A percentile compares a stretch with the other conserved stretches of the same genome.
phyloP scores from a whole-genome alignment of 2,888 invertebrate genomes.

The Mermis nigrescens region DNA sequence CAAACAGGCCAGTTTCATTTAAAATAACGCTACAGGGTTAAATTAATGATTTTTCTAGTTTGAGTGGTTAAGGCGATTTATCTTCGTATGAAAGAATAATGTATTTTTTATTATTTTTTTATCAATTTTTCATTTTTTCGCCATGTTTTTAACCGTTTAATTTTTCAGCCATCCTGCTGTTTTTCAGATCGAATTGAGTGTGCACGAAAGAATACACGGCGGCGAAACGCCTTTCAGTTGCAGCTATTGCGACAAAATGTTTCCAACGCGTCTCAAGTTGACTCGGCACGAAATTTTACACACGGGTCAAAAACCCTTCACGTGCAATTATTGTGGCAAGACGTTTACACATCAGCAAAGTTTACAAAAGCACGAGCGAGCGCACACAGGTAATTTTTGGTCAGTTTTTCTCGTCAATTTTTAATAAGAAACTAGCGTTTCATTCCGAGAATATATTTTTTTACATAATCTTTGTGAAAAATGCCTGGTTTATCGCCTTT shows the following conservation, averaged over 20 bases:
- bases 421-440: no score
- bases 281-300: neutral
- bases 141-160: neutral
- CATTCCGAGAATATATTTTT: no score
- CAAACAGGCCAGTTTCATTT: no score
- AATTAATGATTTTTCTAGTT: neutral
- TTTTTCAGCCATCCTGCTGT: neutral
- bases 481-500: no score
- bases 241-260: neutral
- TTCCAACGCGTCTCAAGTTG: neutral
- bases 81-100: neutral
- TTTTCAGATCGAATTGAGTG: neutral
- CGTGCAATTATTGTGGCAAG: neutral
- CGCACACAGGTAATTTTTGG: neutral
- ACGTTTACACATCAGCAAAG: neutral
- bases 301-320: neutral
- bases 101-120: neutral
- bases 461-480: no score
- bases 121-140: neutral
- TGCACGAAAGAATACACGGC: slow-evolving; percentile 1
- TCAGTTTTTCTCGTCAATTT: neutral
- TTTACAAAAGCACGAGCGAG: neutral
- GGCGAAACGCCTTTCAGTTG: neutral
- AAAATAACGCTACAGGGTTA: neutral
- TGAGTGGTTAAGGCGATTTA: neutral